Conservation (phyloP, 2,797 vertebrate species). For the Karalla daura region DNA sequence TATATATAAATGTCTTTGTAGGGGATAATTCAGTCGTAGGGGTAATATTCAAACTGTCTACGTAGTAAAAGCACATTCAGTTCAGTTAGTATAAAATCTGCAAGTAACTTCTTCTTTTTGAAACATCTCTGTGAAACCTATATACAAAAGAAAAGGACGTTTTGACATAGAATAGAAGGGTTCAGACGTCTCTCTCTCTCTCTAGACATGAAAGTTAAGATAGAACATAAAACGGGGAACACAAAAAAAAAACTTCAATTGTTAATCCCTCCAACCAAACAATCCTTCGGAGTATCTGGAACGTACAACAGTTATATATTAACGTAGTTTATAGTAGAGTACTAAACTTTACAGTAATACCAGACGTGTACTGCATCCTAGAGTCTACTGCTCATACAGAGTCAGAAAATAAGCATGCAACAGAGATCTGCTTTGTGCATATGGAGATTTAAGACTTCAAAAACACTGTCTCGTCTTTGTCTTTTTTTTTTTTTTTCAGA, state of each 20-base stretch:
- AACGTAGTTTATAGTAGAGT: conserved; percentile 75
- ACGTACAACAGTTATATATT: conserved; percentile 81
- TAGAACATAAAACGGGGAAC: conserved; percentile 59
- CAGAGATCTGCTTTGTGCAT: conserved; percentile 78
- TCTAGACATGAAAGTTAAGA: conserved; percentile 69
- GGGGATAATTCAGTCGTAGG: conserved; percentile 77
- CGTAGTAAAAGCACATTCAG: conserved; percentile 88
- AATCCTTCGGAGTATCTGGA: conserved; percentile 54
- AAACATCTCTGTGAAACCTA: conserved; percentile 82
- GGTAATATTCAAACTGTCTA: conserved; percentile 75
- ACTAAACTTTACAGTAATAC: conserved; percentile 79
- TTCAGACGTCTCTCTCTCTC: conserved; percentile 68
- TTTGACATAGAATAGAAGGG: conserved; percentile 55
- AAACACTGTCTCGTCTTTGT: conserved; percentile 51
- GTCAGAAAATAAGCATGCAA: conserved; percentile 81
- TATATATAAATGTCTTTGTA: no score
- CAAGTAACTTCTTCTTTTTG: conserved; percentile 81
- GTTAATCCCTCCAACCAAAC: neutral
- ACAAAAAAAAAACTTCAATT: conserved; percentile 46
- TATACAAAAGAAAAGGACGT: conserved; percentile 72
- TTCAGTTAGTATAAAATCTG: conserved; percentile 89
- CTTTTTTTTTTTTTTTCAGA: no score
- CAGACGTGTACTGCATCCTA: conserved; percentile 76
- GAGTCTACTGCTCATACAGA: conserved; percentile 70
- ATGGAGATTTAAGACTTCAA: conserved; percentile 64